Evolutionary conservation across 1,140 invertebrate genomes (phyloP).

Genomic region (Trissolcus basalis): DNA sequence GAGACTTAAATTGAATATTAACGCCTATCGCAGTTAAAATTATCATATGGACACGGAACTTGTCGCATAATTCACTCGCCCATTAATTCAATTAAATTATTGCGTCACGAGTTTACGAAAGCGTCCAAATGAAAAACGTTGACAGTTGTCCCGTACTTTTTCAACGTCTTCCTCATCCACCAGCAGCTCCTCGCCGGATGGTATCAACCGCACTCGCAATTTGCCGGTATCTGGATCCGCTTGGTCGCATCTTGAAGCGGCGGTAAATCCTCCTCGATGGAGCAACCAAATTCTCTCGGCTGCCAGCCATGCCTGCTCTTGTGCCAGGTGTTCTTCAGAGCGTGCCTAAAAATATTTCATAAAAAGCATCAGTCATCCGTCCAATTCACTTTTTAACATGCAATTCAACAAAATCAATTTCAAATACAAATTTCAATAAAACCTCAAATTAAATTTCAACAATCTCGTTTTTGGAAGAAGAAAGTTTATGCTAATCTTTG

Average conservation of each 20-base stretch:
- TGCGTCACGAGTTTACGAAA: no score
- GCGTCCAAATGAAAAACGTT: no score
- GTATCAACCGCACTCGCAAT: constrained; percentile 84
- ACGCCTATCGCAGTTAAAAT: no score
- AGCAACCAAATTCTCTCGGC: constrained; percentile 91
- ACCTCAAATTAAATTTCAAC: constrained; percentile 8
- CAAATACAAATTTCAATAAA: no score
- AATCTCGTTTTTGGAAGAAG: constrained; percentile 22
- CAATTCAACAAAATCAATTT: no score
- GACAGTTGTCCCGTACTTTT: constrained; percentile 78
- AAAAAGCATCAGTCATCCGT: constrained; percentile 46
- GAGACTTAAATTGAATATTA: no score
- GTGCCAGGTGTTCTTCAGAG: constrained; percentile 87
- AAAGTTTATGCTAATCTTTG: constrained; percentile 20
- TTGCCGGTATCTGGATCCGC: constrained; percentile 79
- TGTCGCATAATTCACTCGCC: no score
- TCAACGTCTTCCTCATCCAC: constrained; percentile 96
- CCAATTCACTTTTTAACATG: no score
- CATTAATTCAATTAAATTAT: no score
- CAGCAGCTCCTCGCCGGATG: constrained; percentile 85
- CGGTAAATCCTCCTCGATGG: constrained; percentile 92
- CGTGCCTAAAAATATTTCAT: constrained; percentile 79
- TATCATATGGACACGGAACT: no score
- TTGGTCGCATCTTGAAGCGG: constrained; percentile 80
- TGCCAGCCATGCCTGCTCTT: constrained; percentile 87